phyloP scores from a whole-genome alignment of 2,888 invertebrate species.

The Nomada flava region DNA sequence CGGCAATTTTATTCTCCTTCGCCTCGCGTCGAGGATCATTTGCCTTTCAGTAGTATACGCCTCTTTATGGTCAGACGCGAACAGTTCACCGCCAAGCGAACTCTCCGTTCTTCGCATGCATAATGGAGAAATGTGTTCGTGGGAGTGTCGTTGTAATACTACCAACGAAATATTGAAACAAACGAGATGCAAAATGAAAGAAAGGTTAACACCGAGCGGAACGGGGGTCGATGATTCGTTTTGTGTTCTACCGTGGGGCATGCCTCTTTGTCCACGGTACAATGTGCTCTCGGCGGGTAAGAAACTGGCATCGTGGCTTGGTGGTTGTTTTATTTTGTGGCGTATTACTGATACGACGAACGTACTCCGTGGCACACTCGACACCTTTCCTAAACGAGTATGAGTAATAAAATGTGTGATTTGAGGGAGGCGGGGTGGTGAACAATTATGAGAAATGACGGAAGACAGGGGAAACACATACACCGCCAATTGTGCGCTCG shows the following conservation, averaged over 20 bases:
- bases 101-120: slow-evolving; percentile 1
- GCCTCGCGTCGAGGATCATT: slow-evolving; percentile 16
- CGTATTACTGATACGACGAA: slow-evolving; percentile 9
- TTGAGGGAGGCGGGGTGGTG: background rate
- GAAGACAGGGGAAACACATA: background rate
- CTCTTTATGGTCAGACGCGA: slow-evolving; percentile 41
- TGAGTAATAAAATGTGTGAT: slow-evolving; percentile 8
- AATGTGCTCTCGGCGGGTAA: background rate
- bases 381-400: background rate
- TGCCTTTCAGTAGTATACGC: slow-evolving; percentile 14
- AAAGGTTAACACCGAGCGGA: too few species aligned
- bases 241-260: slow-evolving; percentile 8
- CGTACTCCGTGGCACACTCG: slow-evolving; percentile 7
- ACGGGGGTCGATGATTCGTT: slow-evolving; percentile 4
- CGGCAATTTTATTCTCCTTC: slow-evolving; percentile 6
- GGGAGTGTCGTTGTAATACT: background rate
- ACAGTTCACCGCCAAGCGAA: slow-evolving; percentile 27
- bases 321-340: background rate
- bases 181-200: background rate
- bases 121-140: background rate
- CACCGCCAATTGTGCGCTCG: background rate
- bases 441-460: background rate
- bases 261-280: slow-evolving; percentile 5
- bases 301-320: background rate
- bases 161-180: background rate